Conservation (phyloP, 1,140 invertebrate species). For the Thaumetopoea pityocampa region DNA sequence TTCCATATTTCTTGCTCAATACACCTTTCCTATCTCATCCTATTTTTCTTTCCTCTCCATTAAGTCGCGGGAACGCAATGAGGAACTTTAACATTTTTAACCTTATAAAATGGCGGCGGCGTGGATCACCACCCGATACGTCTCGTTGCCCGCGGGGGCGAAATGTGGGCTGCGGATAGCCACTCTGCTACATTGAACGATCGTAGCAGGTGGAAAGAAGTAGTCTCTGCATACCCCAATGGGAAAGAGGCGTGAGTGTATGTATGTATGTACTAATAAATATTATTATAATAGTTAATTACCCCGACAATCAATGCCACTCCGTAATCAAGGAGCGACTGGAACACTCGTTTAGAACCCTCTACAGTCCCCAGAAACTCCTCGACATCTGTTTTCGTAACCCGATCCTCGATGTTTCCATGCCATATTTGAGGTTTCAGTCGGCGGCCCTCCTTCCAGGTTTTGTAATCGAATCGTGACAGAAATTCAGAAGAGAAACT, state of each 20-base stretch:
- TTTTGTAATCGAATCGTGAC: constrained; percentile 44
- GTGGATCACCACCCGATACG: no score
- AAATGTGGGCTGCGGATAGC: no score
- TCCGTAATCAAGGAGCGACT: constrained; percentile 68
- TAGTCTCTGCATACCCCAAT: no score
- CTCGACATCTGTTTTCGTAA: constrained; percentile 42
- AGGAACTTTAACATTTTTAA: no score
- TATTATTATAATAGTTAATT: constrained; percentile 26
- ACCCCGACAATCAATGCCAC: constrained; percentile 68
- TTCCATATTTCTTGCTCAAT: no score
- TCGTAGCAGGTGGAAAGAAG: no score
- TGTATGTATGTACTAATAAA: constrained; percentile 6
- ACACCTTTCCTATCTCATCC: no score
- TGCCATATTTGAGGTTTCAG: constrained; percentile 48
- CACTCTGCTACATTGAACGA: no score
- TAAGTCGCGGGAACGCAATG: no score
- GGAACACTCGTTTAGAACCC: constrained; percentile 49
- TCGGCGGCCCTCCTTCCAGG: constrained; percentile 38
- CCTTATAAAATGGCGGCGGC: no score
- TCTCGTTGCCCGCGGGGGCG: no score
- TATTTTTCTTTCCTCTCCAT: no score
- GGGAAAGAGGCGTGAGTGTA: constrained; percentile 3
- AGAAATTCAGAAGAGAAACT: constrained; percentile 59
- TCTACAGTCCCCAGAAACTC: constrained; percentile 49
- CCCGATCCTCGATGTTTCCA: constrained; percentile 36